phyloP scores from a whole-genome alignment of 2,888 invertebrate species.

The Tinea semifulvella region DNA sequence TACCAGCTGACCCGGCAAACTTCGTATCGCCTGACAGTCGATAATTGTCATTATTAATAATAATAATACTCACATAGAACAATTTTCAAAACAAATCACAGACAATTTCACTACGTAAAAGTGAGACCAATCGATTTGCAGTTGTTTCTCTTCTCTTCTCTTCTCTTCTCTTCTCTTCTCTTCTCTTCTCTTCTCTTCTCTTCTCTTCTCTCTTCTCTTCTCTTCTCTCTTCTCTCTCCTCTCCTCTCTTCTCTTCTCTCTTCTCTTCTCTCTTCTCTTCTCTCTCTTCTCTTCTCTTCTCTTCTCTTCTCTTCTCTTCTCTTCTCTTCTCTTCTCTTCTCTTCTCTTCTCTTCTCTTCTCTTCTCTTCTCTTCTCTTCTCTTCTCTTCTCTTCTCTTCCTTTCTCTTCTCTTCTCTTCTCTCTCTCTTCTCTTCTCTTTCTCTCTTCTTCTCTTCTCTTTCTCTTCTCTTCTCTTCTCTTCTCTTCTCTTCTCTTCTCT shows the following conservation, averaged over 20 bases:
- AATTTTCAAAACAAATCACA: too few relatives aligned
- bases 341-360: not conserved
- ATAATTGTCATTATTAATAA: too few relatives aligned
- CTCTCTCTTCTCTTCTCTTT: not conserved
- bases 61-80: too few relatives aligned
- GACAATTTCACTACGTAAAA: too few relatives aligned
- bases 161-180: too few relatives aligned
- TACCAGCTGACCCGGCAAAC: too few relatives aligned
- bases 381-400: not conserved
- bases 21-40: too few relatives aligned
- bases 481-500: not conserved
- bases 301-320: not conserved
- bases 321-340: not conserved
- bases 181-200: too few relatives aligned
- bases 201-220: not conserved
- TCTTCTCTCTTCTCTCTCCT: not conserved
- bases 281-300: not conserved
- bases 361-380: not conserved
- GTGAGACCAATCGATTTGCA: too few relatives aligned
- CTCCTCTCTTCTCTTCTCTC: not conserved
- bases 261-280: not conserved
- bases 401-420: not conserved
- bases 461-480: not conserved
- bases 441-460: not conserved
- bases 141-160: too few relatives aligned